Evolutionary conservation across 1,140 invertebrate genomes (phyloP).

Genomic region (Rhizoglyphus robini): DNA sequence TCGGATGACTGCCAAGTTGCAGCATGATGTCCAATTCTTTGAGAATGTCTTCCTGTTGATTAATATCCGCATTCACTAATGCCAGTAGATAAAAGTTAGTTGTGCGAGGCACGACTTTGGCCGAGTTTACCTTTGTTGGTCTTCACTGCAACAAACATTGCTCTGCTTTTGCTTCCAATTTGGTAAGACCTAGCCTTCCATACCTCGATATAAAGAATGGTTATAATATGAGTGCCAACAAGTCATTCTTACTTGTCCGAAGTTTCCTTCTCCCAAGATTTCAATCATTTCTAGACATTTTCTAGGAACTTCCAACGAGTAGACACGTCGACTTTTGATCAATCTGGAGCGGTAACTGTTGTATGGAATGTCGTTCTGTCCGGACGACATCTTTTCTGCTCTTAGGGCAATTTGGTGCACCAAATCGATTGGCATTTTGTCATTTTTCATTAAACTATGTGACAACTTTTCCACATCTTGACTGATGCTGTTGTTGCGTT

Average conservation of each 20-base stretch:
- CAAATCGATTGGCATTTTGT: not conserved
- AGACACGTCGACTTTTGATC: not conserved
- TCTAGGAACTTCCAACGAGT: slow-evolving; percentile 50
- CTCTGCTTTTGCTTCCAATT: slow-evolving; percentile 49
- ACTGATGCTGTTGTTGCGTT: not conserved
- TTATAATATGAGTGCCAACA: slow-evolving; percentile 41
- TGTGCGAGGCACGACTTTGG: not conserved
- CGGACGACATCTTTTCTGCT: not conserved
- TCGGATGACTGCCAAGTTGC: slow-evolving; percentile 64
- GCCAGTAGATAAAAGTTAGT: not conserved
- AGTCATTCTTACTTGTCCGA: too few relatives aligned
- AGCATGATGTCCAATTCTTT: slow-evolving; percentile 68
- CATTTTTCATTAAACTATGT: not conserved
- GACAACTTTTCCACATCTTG: not conserved
- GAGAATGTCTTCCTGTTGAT: slow-evolving; percentile 61
- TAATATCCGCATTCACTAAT: slow-evolving; percentile 48
- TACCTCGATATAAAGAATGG: slow-evolving; percentile 12
- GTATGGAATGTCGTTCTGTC: not conserved
- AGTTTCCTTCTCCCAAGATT: slow-evolving; percentile 64
- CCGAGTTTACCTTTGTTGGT: slow-evolving; percentile 43
- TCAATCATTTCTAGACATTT: slow-evolving; percentile 61
- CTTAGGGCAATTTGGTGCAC: not conserved
- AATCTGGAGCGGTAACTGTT: slow-evolving; percentile 5
- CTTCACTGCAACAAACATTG: slow-evolving; percentile 58
- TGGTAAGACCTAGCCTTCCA: slow-evolving; percentile 61